Evolutionary conservation across 1,140 invertebrate species (phyloP).

Genomic region (Heliothis subflexa): DNA sequence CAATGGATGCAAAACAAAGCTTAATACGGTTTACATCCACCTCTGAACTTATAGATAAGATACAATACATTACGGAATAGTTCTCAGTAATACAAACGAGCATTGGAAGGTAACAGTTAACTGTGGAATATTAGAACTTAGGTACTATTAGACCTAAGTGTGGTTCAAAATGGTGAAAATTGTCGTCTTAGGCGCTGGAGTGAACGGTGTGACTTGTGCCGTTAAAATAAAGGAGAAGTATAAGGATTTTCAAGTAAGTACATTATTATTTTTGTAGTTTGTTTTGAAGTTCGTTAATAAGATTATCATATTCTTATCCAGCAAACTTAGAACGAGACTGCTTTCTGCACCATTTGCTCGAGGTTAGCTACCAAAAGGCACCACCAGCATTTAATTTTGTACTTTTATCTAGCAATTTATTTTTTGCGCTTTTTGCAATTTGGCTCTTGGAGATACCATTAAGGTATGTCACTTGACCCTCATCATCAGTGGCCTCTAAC

Average conservation of each 20-base stretch:
- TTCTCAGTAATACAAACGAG: neutral
- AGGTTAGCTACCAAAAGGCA: too few relatives aligned
- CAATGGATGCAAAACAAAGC: neutral
- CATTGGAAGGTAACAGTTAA: constrained; percentile 6
- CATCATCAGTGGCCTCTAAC: too few relatives aligned
- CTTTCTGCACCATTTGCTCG: too few relatives aligned
- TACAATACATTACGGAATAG: neutral
- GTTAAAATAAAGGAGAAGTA: constrained; percentile 77
- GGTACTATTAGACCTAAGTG: neutral
- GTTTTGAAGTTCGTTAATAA: too few relatives aligned
- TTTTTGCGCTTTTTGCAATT: too few relatives aligned
- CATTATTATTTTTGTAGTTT: neutral
- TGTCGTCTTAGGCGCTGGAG: constrained; percentile 75
- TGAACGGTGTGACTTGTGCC: constrained; percentile 73
- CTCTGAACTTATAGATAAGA: neutral
- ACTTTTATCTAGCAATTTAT: too few relatives aligned
- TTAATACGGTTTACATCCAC: neutral
- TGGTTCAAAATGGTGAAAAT: constrained; percentile 64
- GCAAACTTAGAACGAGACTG: too few relatives aligned
- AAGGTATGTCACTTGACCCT: too few relatives aligned
- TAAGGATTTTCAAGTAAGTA: constrained; percentile 67
- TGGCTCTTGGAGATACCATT: too few relatives aligned
- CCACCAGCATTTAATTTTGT: neutral
- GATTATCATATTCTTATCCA: too few relatives aligned
- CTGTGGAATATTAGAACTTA: too few relatives aligned